Base-by-base conservation (phyloP, 2,888 invertebrate genomes). In the Cybosia mesomella region DNA sequence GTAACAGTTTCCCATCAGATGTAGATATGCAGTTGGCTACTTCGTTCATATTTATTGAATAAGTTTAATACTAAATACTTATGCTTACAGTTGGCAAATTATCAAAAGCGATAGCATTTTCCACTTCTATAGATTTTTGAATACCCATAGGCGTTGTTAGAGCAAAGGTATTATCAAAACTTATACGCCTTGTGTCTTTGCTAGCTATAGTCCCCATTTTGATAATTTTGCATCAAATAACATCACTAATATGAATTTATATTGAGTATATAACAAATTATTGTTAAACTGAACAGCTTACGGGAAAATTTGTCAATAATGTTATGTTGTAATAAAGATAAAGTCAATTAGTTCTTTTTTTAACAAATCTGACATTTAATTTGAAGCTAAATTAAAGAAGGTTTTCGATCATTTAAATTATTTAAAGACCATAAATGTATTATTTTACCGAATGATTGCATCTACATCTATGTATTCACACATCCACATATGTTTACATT, bases 91-190 rank as follows among this genome's bases (percentile, higher is more conserved):
- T 69, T 58, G 86, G 71, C 68, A 92, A 74, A 71, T 84, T 82
- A 67, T 88, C 84, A 68, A 90, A 83, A 71, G 78, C 82, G 18
- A 89, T 72, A 63, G 82, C 80, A 68, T 84, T 83, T 65, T 90
- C 88, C 64, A 87, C 85, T 77, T 88, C 85, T 63, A 91, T 83
- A 8, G 89, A 84, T 76, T 91, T 91, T 67, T 87, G 86, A 60
- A 92, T 84, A 63, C 80, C 68, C 71, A 92, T 77, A 59, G 87
- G 83, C 60, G 92, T 85, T 73, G 82, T 85, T 64, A 91, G 64
- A 21, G 88, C 87, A 81, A 92, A 88, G 28, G 84, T 91, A 73
- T 94, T 94, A 76, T 93, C 89, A 85, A 94, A 92, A 88, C 92
- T 93, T 43, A 94, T 90, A 60, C 92, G 88, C 74, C 93, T 87